phyloP scores from a whole-genome alignment of 2,888 invertebrate species.

The Molanna angustata region DNA sequence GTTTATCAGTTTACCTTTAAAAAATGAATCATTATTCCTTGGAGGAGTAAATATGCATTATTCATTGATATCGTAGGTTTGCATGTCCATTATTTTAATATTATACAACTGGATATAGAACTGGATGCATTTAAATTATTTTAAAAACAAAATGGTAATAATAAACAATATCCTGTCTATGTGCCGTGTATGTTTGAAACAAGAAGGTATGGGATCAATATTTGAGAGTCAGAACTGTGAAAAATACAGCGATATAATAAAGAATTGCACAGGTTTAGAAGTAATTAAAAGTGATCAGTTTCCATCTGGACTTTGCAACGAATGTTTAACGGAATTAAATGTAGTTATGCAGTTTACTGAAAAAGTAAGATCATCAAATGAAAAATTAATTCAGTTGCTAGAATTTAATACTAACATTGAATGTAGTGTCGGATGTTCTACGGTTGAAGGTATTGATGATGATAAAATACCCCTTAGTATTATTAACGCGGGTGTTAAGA shows the following conservation, averaged over 20 bases:
- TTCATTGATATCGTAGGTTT: too few species aligned
- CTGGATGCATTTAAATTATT: too few species aligned
- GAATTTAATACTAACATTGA: conserved; percentile 7
- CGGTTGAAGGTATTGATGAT: conserved; percentile 8
- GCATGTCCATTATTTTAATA: too few species aligned
- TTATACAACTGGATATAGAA: too few species aligned
- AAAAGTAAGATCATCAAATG: conserved; percentile 13
- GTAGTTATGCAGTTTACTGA: conserved; percentile 14
- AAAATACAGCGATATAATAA: conserved; percentile 16
- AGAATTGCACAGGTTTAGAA: conserved; percentile 18
- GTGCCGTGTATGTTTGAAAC: conserved; percentile 19
- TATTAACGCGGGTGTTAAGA: conserved; percentile 9
- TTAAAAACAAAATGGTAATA: too few species aligned
- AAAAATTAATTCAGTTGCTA: conserved; percentile 9
- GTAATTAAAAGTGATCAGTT: conserved; percentile 7
- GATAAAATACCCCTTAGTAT: conserved; percentile 12
- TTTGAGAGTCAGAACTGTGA: conserved; percentile 5
- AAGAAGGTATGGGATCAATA: conserved; percentile 5
- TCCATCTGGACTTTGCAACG: conserved; percentile 14
- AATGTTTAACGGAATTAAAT: conserved; percentile 16
- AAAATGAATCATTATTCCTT: too few species aligned
- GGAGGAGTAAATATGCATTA: too few species aligned
- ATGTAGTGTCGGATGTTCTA: conserved; percentile 4
- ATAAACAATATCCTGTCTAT: too few species aligned
- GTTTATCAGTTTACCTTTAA: too few species aligned